A percentile compares a stretch with the other conserved stretches of the same genome.
phyloP scores from a whole-genome alignment of 2,797 vertebrate species.

The Coccyzus lansbergi region DNA sequence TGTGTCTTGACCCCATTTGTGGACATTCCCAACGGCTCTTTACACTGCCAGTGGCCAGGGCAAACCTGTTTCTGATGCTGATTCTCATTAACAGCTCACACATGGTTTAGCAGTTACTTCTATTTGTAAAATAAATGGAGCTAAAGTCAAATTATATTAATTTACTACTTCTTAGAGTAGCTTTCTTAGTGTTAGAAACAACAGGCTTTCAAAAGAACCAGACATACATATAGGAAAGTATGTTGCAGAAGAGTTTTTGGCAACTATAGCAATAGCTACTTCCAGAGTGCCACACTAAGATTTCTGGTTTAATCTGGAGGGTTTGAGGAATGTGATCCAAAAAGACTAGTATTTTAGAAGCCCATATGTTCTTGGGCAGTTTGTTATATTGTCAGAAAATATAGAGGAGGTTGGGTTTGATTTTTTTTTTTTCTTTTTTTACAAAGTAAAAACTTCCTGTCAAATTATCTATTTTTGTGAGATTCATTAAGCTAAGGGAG shows the following conservation, averaged over 20 bases:
- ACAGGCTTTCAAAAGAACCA: background rate
- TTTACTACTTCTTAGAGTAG: background rate
- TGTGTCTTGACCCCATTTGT: background rate
- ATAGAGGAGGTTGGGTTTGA: background rate
- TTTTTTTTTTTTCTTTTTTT: background rate
- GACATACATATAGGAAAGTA: background rate
- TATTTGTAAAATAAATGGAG: background rate
- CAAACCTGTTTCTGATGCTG: background rate
- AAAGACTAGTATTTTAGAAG: background rate
- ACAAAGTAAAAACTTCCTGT: background rate
- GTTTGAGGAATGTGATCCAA: background rate
- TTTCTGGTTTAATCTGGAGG: background rate
- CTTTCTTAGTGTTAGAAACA: background rate
- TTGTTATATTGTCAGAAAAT: background rate
- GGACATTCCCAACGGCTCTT: background rate
- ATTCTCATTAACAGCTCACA: background rate
- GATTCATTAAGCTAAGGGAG: background rate
- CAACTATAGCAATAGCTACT: background rate
- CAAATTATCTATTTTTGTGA: background rate
- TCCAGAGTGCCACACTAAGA: background rate
- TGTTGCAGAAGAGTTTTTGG: background rate
- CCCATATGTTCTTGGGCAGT: slow-evolving; percentile 13
- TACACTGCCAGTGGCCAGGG: background rate
- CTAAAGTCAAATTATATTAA: background rate
- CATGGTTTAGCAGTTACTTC: background rate